These are phyloP conservation scores for Blastobasis adustella DNA, from an alignment of 2,888 invertebrate genomes.

Conservation along the genomic window DNA sequence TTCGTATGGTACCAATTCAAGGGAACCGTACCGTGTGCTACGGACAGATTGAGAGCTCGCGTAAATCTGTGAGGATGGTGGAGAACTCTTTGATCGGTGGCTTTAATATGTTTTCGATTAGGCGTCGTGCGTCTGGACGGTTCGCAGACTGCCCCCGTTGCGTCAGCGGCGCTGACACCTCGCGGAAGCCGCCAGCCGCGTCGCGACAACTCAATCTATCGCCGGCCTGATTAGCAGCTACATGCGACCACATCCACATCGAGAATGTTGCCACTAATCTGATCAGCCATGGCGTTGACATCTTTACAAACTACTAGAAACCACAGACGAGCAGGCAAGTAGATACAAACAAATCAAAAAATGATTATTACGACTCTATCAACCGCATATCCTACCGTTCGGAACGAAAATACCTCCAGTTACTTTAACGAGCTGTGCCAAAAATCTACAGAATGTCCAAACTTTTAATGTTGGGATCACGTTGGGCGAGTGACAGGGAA, in stretches of 20 bases:
- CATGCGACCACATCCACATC: conserved; percentile 25
- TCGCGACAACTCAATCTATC: conserved; percentile 48
- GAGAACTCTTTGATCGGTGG: conserved; percentile 62
- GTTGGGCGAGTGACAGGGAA: conserved; percentile 49
- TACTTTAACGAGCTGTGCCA: conserved; percentile 39
- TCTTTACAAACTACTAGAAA: conserved; percentile 17
- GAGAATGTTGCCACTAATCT: conserved; percentile 34
- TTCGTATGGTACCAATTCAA: too few relatives aligned
- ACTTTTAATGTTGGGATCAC: conserved; percentile 49
- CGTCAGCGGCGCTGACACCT: conserved; percentile 52
- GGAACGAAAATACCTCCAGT: conserved; percentile 28
- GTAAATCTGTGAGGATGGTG: conserved; percentile 42
- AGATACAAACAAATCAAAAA: conserved; percentile 7
- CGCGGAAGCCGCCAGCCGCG: conserved; percentile 40
- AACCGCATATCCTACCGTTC: conserved; percentile 13
- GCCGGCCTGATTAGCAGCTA: conserved; percentile 43
- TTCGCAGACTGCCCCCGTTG: conserved; percentile 47
- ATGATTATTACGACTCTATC: conserved; percentile 7
- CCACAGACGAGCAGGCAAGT: neutral
- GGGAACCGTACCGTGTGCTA: conserved; percentile 8
- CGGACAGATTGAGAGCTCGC: conserved; percentile 26
- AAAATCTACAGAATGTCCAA: conserved; percentile 47
- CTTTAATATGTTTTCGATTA: conserved; percentile 64
- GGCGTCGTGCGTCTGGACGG: conserved; percentile 53
- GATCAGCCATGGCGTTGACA: conserved; percentile 35